Evolutionary conservation across 2,888 invertebrate species (phyloP).

Genomic region (Scaptomyza tumidula): DNA sequence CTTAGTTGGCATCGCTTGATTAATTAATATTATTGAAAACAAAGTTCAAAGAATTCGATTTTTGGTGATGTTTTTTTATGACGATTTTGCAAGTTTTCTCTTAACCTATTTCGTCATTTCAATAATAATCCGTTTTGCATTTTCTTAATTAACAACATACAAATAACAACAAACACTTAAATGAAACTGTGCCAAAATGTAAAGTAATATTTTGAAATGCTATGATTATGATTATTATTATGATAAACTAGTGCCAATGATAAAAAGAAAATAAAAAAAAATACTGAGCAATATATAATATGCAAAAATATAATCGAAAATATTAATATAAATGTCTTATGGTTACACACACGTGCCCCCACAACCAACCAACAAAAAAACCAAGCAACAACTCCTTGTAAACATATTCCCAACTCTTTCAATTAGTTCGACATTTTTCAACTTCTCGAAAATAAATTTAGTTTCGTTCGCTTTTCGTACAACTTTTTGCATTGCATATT

Average conservation of each 20-base stretch:
- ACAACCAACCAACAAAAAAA: constrained; percentile 31
- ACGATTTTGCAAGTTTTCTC: constrained; percentile 47
- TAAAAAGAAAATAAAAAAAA: constrained; percentile 11
- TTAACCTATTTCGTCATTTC: constrained; percentile 45
- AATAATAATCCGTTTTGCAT: constrained; percentile 66
- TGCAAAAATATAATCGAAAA: constrained; percentile 50
- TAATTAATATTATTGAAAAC: constrained; percentile 43
- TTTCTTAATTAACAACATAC: constrained; percentile 54
- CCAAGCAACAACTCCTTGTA: constrained; percentile 33
- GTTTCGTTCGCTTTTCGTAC: constrained; percentile 50
- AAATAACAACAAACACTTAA: constrained; percentile 26
- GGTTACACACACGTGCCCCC: constrained; percentile 84
- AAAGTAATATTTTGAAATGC: constrained; percentile 23
- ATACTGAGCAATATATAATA: constrained; percentile 29
- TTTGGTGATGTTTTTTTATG: constrained; percentile 11
- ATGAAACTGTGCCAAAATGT: constrained; percentile 49
- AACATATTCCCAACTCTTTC: constrained; percentile 31
- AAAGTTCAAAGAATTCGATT: constrained; percentile 28
- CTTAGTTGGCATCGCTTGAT: constrained; percentile 83
- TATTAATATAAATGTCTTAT: constrained; percentile 83
- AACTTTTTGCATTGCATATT: constrained; percentile 46
- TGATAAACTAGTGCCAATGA: constrained; percentile 32
- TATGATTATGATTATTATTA: constrained; percentile 23
- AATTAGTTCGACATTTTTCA: constrained; percentile 25
- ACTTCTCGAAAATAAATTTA: constrained; percentile 37